These are phyloP conservation scores for Pangasius djambal DNA, from an alignment of 2,797 vertebrate genomes.

Conservation along the genomic window DNA sequence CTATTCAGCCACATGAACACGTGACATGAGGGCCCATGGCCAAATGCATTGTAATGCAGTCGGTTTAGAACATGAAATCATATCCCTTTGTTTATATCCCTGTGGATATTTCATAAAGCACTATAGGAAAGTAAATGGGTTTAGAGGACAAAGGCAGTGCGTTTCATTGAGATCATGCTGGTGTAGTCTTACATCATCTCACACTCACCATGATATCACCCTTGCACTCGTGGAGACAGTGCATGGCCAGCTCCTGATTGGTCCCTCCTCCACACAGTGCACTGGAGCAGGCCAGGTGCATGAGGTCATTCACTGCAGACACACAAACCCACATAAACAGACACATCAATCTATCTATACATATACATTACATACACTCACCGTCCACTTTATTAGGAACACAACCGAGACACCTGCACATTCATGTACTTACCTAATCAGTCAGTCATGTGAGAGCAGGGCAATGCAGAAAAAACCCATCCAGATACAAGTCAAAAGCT, in stretches of 20 bases:
- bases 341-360: background rate
- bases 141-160: background rate
- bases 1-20: background rate
- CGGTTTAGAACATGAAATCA: background rate
- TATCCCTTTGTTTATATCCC: background rate
- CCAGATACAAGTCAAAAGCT: no score
- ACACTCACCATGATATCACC: slow-evolving; percentile 92
- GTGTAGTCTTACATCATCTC: slow-evolving; percentile 48
- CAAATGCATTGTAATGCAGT: background rate
- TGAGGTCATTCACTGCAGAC: slow-evolving; percentile 84
- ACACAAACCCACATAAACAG: background rate
- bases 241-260: slow-evolving; percentile 94
- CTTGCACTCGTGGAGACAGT: slow-evolving; percentile 88
- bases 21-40: background rate
- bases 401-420: no score
- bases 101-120: background rate
- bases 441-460: no score
- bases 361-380: background rate
- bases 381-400: no score
- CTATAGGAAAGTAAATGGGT: background rate
- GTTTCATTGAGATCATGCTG: slow-evolving; percentile 6
- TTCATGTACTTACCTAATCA: no score
- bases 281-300: slow-evolving; percentile 94
- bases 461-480: no score
- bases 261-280: slow-evolving; percentile 91